Evolutionary conservation across 2,113 vertebrate genomes (phyloP).

Genomic region (Brachyistius frenatus): DNA sequence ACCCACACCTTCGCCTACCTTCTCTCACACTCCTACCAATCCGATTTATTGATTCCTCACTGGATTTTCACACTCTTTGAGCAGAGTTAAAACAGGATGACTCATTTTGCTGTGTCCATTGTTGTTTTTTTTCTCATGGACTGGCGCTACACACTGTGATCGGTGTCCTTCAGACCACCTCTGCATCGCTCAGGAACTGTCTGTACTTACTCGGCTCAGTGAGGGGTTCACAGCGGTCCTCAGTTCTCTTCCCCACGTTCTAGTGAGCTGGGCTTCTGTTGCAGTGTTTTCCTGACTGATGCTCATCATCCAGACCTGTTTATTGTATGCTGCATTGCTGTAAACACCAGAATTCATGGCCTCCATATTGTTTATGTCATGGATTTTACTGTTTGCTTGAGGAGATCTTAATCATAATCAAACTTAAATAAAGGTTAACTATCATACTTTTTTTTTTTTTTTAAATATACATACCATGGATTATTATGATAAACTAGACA

Average conservation of each 20-base stretch:
- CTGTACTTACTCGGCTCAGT: slow-evolving; percentile 41
- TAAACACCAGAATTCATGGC: not conserved
- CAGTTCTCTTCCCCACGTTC: not conserved
- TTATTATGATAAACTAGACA: too few species aligned
- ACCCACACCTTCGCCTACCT: slow-evolving; percentile 50
- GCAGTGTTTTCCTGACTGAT: not conserved
- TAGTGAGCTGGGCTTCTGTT: slow-evolving; percentile 11
- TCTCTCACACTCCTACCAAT: slow-evolving; percentile 43
- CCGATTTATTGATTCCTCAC: slow-evolving; percentile 54
- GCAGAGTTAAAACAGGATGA: slow-evolving; percentile 57
- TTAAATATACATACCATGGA: too few species aligned
- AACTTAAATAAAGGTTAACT: not conserved
- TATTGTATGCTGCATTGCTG: too few species aligned
- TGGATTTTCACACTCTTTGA: slow-evolving; percentile 51
- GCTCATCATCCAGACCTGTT: not conserved
- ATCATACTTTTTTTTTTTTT: too few species aligned
- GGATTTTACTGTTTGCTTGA: not conserved
- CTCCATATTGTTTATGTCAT: not conserved
- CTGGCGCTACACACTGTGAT: slow-evolving; percentile 20
- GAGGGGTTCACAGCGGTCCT: slow-evolving; percentile 24
- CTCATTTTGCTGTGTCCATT: slow-evolving; percentile 54
- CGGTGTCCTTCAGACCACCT: slow-evolving; percentile 72
- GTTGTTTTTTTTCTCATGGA: slow-evolving; percentile 36
- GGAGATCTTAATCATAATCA: not conserved
- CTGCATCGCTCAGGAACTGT: slow-evolving; percentile 64